Evolutionary conservation across 2,113 vertebrate genomes (phyloP), one percentile per base, ranked within the genome.

Genomic region (Microcebus ravelobensis): DNA sequence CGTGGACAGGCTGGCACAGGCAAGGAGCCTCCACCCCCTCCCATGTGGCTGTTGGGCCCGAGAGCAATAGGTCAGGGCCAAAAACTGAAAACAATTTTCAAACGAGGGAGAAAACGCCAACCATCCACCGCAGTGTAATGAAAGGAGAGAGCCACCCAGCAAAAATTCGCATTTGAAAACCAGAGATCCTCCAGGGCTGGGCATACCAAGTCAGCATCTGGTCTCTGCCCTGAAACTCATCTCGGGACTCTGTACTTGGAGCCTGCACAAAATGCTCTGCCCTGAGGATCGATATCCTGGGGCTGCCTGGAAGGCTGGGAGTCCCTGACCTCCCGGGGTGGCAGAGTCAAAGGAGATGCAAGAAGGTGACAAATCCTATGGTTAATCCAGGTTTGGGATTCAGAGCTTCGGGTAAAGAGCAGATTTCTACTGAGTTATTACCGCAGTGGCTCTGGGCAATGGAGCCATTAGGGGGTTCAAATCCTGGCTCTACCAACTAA

Each of bases 231-330:
- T 4, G 0, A n/a, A 31, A 15, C 39, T 55, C 59, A 34, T 11
- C 27, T 76, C 55, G 4, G 42, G 7, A 4, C 27, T 48, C 31
- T 6, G 23, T 2, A 23, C 63, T 3, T 21, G 39, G 25, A 74
- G 42, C 23, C 45, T 70, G 48, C 25, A 45, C 6, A 45, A 21
- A 5, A 14, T 36, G 31, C 12, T 67, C 21, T 45, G 55, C 12
- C 42, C 2, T 0, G 23, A 7, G 17, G 0, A 7, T 14, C 70
- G 2, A 2, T 27, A 17, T 36, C 82, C 65, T n/a, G 21, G 23
- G n/a, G 57, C 48, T 50, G 14, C 57, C 48, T 15, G n/a, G 67
- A 87, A 77, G 89, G 48, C 55, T 27, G 3, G 48, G 11, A 17
- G 48, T n/a, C 50, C 65, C 42, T 63, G 52, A 57, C 21, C 63